Conservation (phyloP, 2,113 vertebrate genomes). For the Oncorhynchus kisutch region DNA sequence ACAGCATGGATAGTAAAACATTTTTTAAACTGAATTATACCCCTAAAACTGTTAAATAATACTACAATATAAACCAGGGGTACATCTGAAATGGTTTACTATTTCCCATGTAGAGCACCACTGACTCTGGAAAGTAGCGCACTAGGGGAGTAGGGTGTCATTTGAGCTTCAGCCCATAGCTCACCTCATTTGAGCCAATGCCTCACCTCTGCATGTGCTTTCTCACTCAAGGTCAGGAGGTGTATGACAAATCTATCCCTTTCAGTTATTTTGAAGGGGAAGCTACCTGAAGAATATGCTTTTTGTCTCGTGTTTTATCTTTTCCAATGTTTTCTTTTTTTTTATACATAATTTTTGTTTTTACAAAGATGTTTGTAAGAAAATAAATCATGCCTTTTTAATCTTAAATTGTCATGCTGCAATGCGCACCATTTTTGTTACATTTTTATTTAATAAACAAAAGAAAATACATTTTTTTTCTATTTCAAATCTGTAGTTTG, state of each 20-base stretch:
- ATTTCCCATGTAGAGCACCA: too few relatives aligned
- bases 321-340: constrained; percentile 46
- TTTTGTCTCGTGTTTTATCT: constrained; percentile 60
- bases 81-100: too few relatives aligned
- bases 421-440: constrained; percentile 62
- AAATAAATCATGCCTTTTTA: constrained; percentile 49
- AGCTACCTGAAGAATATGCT: constrained; percentile 61
- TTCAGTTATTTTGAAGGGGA: constrained; percentile 78
- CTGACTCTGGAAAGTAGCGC: too few relatives aligned
- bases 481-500: constrained; percentile 54
- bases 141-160: too few relatives aligned
- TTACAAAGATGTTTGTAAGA: constrained; percentile 68
- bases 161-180: not conserved
- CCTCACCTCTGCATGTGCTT: not conserved
- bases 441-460: constrained; percentile 64
- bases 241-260: constrained; percentile 54
- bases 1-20: too few relatives aligned
- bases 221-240: not conserved
- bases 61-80: too few relatives aligned
- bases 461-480: constrained; percentile 52
- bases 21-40: not conserved
- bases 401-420: constrained; percentile 68
- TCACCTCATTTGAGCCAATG: not conserved
- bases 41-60: not conserved
- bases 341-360: constrained; percentile 60